Percentiles rank a stretch among this genome's conserved stretches.
Conservation (phyloP, 2,113 vertebrate genomes). For the Heterotilapia buettikoferi region DNA sequence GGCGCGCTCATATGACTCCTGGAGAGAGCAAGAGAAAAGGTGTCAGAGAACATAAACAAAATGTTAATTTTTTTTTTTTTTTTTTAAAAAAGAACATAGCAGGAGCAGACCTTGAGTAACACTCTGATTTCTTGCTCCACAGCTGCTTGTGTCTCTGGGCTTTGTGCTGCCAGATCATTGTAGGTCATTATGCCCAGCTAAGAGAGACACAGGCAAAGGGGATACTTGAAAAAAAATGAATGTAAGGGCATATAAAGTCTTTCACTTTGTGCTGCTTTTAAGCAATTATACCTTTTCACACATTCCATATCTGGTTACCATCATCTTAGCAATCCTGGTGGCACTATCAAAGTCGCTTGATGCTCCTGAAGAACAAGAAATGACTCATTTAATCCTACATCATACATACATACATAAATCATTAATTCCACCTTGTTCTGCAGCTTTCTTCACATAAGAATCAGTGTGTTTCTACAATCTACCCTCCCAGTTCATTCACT, state of each 20-base stretch:
- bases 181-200: constrained; percentile 99
- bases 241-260: not conserved
- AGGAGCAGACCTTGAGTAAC: constrained; percentile 78
- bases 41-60: not conserved
- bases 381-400: not conserved
- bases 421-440: not conserved
- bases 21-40: not conserved
- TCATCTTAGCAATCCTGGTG: constrained; percentile 90
- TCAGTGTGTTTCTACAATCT: not conserved
- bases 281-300: constrained; percentile 83
- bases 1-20: constrained; percentile 96
- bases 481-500: rapidly evolving
- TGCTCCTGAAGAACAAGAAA: constrained; percentile 74
- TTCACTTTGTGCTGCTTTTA: not conserved
- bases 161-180: constrained; percentile 79
- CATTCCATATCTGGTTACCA: constrained; percentile 98
- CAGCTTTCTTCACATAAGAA: not conserved
- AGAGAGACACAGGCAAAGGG: not conserved
- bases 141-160: constrained; percentile 93
- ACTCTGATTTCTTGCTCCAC: constrained; percentile 93
- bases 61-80: rapidly evolving
- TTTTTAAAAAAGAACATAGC: not conserved
- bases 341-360: constrained; percentile 96
- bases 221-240: not conserved
- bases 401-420: not conserved